Conservation (phyloP, 2,888 invertebrate species). For the Morinoia aosen region DNA sequence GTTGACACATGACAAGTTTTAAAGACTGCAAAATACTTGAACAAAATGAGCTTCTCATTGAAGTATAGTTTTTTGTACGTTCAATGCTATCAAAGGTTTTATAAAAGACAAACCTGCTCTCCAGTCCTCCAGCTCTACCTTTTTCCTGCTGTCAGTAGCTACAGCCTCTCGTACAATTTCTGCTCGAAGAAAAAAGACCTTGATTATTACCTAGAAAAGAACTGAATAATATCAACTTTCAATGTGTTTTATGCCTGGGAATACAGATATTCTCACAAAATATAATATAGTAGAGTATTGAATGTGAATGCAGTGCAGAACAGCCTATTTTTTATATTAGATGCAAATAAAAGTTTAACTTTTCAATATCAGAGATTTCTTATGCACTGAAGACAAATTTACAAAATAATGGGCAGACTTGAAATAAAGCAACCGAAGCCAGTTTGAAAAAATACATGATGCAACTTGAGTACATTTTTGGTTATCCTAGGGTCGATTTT, state of each 20-base stretch:
- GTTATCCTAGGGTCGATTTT: no score
- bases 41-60: background rate
- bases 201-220: background rate
- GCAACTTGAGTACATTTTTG: no score
- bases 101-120: background rate
- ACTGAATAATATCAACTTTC: no score
- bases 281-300: no score
- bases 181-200: background rate
- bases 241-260: no score
- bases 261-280: no score
- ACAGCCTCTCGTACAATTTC: background rate
- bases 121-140: conserved; percentile 32
- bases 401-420: background rate
- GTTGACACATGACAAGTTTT: background rate
- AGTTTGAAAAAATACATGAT: no score
- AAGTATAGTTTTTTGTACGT: background rate
- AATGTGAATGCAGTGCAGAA: no score
- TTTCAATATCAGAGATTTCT: background rate
- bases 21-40: background rate
- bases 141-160: background rate
- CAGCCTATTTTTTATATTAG: no score
- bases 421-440: background rate
- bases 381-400: background rate
- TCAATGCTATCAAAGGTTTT: background rate
- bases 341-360: background rate